Evolutionary conservation across 1,140 invertebrate genomes (phyloP).

Genomic region (Marisa cornuarietis): DNA sequence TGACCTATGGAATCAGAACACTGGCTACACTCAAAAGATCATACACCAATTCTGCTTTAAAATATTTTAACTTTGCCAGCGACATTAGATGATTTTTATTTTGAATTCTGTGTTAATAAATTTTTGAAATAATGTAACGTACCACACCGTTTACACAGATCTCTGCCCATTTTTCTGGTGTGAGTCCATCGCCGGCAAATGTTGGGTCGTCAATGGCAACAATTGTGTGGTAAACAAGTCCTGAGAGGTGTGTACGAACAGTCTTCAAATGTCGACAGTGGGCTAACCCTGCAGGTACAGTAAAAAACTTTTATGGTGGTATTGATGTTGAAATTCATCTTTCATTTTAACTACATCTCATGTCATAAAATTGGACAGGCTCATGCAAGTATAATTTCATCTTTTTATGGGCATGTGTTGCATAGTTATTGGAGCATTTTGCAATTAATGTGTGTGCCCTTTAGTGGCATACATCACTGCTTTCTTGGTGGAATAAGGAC

Average conservation of each 20-base stretch:
- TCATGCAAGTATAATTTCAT: no score
- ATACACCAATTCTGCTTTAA: background rate
- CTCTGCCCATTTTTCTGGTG: conserved; percentile 54
- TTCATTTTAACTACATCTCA: no score
- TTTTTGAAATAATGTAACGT: conserved; percentile 22
- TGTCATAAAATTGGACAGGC: no score
- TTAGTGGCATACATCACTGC: background rate
- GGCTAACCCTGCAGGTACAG: conserved; percentile 74
- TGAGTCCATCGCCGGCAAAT: conserved; percentile 56
- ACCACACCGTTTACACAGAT: conserved; percentile 53
- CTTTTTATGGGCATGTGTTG: no score
- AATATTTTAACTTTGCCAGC: background rate
- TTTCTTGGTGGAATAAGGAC: background rate
- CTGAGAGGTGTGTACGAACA: conserved; percentile 88
- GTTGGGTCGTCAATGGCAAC: conserved; percentile 47
- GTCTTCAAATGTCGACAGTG: conserved; percentile 92
- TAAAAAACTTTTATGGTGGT: no score
- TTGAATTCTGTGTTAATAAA: background rate
- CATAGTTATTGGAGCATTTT: no score
- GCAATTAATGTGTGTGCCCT: no score
- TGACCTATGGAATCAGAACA: conserved; percentile 62
- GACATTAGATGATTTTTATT: no score
- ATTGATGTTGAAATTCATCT: no score
- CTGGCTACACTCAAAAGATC: background rate
- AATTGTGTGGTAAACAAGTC: conserved; percentile 74